phyloP scores from a whole-genome alignment of 2,888 invertebrate genomes.

The Torymus texanus region DNA sequence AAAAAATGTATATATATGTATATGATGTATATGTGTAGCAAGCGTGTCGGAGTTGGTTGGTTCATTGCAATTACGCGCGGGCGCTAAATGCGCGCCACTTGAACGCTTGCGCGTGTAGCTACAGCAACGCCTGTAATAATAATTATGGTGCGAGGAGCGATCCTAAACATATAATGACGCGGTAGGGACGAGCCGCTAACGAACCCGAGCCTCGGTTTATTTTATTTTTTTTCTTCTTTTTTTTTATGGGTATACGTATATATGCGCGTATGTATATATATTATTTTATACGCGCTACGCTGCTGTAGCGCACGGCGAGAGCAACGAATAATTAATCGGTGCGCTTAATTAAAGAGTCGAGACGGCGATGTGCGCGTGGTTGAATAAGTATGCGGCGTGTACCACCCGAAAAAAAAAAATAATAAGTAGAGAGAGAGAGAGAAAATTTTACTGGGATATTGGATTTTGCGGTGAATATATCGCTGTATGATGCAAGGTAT shows the following conservation, averaged over 20 bases:
- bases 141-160: slow-evolving; percentile 22
- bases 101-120: neutral
- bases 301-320: neutral
- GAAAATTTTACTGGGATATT: too few species aligned
- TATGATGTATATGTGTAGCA: neutral
- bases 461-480: too few species aligned
- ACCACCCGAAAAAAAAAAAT: too few species aligned
- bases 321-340: slow-evolving; percentile 54
- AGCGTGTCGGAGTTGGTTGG: slow-evolving; percentile 8
- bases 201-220: slow-evolving; percentile 16
- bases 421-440: too few species aligned
- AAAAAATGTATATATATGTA: slow-evolving; percentile 10
- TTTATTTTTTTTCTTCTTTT: slow-evolving; percentile 25
- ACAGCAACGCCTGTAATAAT: slow-evolving; percentile 27
- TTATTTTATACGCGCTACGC: neutral
- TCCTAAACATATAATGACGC: slow-evolving; percentile 49
- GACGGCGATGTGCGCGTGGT: too few species aligned
- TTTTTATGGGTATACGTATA: too few species aligned
- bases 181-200: slow-evolving; percentile 27
- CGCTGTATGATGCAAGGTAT: too few species aligned
- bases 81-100: neutral
- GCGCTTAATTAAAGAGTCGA: slow-evolving; percentile 53
- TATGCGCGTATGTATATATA: neutral
- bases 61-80: slow-evolving; percentile 42
- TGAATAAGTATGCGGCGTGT: too few species aligned